Base-by-base conservation (phyloP, 1,140 invertebrate species). In the Listronotus bonariensis region DNA sequence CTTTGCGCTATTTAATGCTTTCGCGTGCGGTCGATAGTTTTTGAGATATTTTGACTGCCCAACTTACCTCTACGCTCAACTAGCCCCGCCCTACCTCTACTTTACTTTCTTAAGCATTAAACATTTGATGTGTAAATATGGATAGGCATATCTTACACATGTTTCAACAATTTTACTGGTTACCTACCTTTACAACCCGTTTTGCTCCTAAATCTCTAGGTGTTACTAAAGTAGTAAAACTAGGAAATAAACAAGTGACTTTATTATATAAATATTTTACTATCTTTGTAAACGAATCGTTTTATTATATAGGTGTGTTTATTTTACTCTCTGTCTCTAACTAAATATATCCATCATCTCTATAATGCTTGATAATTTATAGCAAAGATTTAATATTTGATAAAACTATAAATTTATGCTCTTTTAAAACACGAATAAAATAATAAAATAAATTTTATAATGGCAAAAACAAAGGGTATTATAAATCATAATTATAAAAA, bases 281-380 rank as follows among this genome's bases (percentile, higher is more conserved):
- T n/a, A n/a, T n/a, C n/a, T n/a, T n/a, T n/a, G n/a, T n/a, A n/a
- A n/a, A n/a, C n/a, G n/a, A n/a, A n/a, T n/a, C n/a, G n/a, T n/a
- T n/a, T n/a, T n/a, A n/a, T n/a, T n/a, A n/a, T n/a, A n/a, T n/a
- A n/a, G n/a, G n/a, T n/a, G n/a, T n/a, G n/a, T n/a, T n/a, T n/a
- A n/a, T n/a, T n/a, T n/a, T n/a, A n/a, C n/a, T n/a, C n/a, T 55
- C 53, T 55, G 42, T 55, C 31, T 34, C 53, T 42, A 36, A 41
- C 38, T 54, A 55, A 55, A 55, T 14, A 55, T 9, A 31, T 15
- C 6, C 8, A 12, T 2, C n/a, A 17, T 4, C 17, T 3, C 5
- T 3, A 14, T 42, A 55, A 43, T 55, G 49, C 49, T 12, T 52
- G 32, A 32, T 52, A 52, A 52, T 52, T 52, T 52, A 52, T 55